Base-by-base conservation (phyloP, 2,888 invertebrate species). In the Drosophila paramelanica region DNA sequence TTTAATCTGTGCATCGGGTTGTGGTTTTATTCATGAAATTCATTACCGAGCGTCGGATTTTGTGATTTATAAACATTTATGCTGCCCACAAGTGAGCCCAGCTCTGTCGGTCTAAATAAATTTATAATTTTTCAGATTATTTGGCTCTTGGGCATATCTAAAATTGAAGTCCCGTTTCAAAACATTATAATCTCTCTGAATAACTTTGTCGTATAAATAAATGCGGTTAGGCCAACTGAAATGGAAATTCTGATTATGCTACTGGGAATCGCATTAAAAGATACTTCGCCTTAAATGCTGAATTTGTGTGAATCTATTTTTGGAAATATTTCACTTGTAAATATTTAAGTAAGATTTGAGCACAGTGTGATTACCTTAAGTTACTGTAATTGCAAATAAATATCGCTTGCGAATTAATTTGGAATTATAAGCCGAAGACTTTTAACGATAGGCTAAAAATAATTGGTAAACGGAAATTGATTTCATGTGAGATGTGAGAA, bases 11-110 rank as follows among this genome's bases (percentile, higher is more conserved):
- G 43, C 14, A 11, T 14, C 36, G 52, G 47, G 46, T 27, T 38
- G 41, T 41, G 58, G 46, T 50, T 80, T 81, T 77, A 75, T 83
- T 81, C 67, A 71, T 73, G 78, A 55, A 59, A 86, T 73, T 73
- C 65, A 86, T 86, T 83, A 61, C 58, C 20, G 23, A 55, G 68
- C 57, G 59, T 23, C n/a, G 13, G 55, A 57, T 70, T 49, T 31
- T 58, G 39, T 55, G 31, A 56, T 60, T 57, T 56, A 49, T 55
- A 27, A 13, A 20, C 11, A 46, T 10, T 36, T 10, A 10, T 14
- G 17, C 50, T 5, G 13, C 5, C 14, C 5, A 11, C n/a, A 49
- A 31, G 4, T 31, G 31, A 11, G 10, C 31, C 10, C 13, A 27
- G 17, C 13, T 52, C 41, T 33, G 13, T n/a, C 11, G 11, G 50